A percentile compares a stretch with the other conserved stretches of the same genome.
Conservation (phyloP, 2,797 vertebrate species). For the Macropus fuliginosus region DNA sequence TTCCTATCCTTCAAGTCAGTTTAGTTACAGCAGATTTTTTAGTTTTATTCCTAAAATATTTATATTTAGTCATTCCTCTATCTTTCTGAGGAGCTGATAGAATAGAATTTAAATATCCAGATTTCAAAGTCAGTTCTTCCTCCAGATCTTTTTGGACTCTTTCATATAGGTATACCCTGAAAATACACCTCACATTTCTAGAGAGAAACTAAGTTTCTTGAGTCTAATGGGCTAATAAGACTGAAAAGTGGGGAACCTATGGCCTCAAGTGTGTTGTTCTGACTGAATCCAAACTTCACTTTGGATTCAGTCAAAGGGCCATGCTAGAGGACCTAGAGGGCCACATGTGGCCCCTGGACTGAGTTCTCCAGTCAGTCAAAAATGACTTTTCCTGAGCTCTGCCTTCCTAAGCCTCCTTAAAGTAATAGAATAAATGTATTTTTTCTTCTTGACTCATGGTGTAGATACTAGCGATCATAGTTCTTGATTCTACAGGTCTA, state of each 20-base stretch:
- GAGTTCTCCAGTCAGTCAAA: neutral
- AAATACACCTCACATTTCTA: neutral
- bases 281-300: too few relatives aligned
- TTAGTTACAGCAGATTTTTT: neutral
- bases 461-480: slow-evolving; percentile 4
- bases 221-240: neutral
- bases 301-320: too few relatives aligned
- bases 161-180: neutral
- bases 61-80: neutral
- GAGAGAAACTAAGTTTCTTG: neutral
- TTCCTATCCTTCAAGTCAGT: slow-evolving; percentile 1
- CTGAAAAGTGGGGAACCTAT: too few relatives aligned
- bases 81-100: neutral
- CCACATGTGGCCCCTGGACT: too few relatives aligned
- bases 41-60: neutral
- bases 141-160: neutral
- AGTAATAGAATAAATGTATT: neutral
- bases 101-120: neutral
- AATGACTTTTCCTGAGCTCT: neutral
- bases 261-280: too few relatives aligned
- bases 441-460: slow-evolving; percentile 51
- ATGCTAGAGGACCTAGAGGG: too few relatives aligned
- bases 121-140: neutral
- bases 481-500: slow-evolving; percentile 67
- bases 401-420: neutral